Evolutionary conservation across 1,140 invertebrate species (phyloP).

Genomic region (Drosophila sp.): DNA sequence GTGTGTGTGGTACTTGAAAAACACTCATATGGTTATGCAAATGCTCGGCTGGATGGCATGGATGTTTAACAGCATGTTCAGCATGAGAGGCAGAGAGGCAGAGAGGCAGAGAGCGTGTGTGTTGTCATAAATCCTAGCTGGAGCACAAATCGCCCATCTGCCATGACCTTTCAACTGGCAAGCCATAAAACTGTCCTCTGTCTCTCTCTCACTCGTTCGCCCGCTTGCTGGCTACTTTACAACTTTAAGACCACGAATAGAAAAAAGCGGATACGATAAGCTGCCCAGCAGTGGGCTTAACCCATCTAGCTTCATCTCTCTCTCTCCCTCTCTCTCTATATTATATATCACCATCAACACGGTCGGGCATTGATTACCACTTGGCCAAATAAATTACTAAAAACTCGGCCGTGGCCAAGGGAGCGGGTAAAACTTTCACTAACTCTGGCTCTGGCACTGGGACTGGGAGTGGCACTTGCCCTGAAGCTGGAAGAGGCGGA

Average conservation of each 20-base stretch:
- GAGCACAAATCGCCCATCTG: conserved; percentile 73
- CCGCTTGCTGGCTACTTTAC: conserved; percentile 61
- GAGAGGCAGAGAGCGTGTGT: conserved; percentile 39
- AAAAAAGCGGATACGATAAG: conserved; percentile 57
- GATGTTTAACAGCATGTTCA: conserved; percentile 75
- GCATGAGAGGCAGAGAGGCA: conserved; percentile 36
- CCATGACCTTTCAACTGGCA: conserved; percentile 75
- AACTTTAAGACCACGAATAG: conserved; percentile 50
- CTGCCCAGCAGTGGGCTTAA: conserved; percentile 50
- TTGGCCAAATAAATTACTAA: conserved; percentile 75
- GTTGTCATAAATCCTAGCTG: conserved; percentile 40
- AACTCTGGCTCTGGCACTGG: conserved; percentile 15
- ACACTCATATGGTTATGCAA: conserved; percentile 69
- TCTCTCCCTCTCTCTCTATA: conserved; percentile 55
- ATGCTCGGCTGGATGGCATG: conserved; percentile 50
- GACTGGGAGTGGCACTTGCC: neutral
- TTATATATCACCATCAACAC: conserved; percentile 12
- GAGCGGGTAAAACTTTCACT: conserved; percentile 63
- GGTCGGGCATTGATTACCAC: conserved; percentile 72
- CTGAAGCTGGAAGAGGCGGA: conserved; percentile 44
- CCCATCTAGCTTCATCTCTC: conserved; percentile 38
- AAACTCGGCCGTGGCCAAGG: conserved; percentile 33
- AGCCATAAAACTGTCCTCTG: conserved; percentile 68
- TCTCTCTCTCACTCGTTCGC: neutral
- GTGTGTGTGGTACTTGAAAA: conserved; percentile 8